These are phyloP conservation scores for Sialis lutaria DNA, from an alignment of 2,888 invertebrate species.

Conservation along the genomic window DNA sequence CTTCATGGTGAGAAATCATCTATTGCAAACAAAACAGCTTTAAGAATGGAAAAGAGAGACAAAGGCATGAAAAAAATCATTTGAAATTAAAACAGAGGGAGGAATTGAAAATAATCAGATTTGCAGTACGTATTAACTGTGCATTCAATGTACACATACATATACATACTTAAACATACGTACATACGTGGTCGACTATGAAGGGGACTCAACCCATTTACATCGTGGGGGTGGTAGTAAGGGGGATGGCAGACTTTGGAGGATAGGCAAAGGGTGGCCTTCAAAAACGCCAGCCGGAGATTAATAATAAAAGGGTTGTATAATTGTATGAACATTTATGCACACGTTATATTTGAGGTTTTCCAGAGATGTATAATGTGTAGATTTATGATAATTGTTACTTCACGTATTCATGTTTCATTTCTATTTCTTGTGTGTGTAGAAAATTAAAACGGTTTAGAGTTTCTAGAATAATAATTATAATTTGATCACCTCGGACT, in stretches of 20 bases:
- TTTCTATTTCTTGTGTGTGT: too few relatives aligned
- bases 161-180: not conserved
- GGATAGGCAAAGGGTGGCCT: not conserved
- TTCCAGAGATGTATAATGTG: too few relatives aligned
- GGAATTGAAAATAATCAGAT: constrained; percentile 24
- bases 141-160: constrained; percentile 8
- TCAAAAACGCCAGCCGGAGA: not conserved
- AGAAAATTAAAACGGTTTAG: too few relatives aligned
- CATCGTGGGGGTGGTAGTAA: not conserved
- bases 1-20: not conserved
- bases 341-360: too few relatives aligned
- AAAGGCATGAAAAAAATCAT: constrained; percentile 11
- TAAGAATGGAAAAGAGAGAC: constrained; percentile 1
- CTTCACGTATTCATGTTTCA: too few relatives aligned
- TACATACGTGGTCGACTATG: not conserved
- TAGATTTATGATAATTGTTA: too few relatives aligned
- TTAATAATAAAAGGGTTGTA: not conserved
- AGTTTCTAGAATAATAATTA: too few relatives aligned
- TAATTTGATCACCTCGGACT: too few relatives aligned
- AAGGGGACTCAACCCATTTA: not conserved
- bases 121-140: constrained; percentile 21
- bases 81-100: constrained; percentile 21
- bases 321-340: not conserved
- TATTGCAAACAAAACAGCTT: not conserved
- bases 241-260: not conserved